Evolutionary conservation across 2,113 vertebrate species (phyloP).

Genomic region (Hiodon alosoides): DNA sequence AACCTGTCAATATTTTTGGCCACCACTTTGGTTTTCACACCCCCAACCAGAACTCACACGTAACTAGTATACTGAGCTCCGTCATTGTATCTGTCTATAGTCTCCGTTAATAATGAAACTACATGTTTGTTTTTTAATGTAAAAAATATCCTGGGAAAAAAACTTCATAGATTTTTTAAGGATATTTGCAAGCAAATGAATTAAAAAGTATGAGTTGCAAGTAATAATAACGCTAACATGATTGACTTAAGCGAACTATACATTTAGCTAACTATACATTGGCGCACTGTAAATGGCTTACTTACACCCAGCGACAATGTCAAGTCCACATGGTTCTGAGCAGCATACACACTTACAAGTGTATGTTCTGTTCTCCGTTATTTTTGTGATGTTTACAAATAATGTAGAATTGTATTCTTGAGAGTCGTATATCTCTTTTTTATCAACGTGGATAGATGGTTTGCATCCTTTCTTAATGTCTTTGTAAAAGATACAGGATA

Average conservation of each 20-base stretch:
- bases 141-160: too few species aligned
- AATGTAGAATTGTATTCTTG: slow-evolving; percentile 33
- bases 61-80: not conserved
- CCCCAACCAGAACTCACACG: slow-evolving; percentile 15
- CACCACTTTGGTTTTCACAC: slow-evolving; percentile 17
- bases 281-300: slow-evolving; percentile 16
- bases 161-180: too few species aligned
- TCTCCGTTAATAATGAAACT: slow-evolving; percentile 33
- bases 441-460: slow-evolving; percentile 27
- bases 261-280: too few species aligned
- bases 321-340: slow-evolving; percentile 55
- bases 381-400: slow-evolving; percentile 39
- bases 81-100: not conserved
- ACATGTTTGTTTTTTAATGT: not conserved
- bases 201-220: too few species aligned
- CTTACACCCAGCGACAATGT: slow-evolving; percentile 61
- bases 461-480: slow-evolving; percentile 20
- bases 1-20: not conserved
- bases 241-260: too few species aligned
- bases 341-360: slow-evolving; percentile 44
- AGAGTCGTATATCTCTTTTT: not conserved
- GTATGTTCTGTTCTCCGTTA: slow-evolving; percentile 42
- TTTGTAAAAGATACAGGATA: slow-evolving; percentile 54
- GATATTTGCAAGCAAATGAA: too few species aligned
- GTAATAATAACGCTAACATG: too few species aligned